These are phyloP conservation scores for Sitta carolinensis DNA, from an alignment of 2,797 vertebrate genomes.

Conservation along the genomic window DNA sequence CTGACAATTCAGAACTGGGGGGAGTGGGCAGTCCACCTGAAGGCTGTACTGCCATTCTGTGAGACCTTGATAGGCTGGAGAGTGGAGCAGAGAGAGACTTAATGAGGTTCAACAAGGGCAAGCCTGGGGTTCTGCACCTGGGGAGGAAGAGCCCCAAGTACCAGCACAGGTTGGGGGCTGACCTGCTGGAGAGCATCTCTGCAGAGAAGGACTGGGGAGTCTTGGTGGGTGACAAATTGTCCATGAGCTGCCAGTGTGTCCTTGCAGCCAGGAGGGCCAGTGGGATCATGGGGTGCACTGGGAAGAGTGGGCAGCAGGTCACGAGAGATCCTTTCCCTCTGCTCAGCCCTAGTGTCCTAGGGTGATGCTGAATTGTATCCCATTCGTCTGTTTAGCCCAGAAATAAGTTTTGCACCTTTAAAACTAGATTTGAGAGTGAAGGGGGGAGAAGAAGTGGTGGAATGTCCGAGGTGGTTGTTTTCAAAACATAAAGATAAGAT, in stretches of 20 bases:
- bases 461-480: no score
- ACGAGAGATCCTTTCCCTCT: neutral
- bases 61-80: neutral
- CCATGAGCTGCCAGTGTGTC: neutral
- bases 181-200: neutral
- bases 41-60: neutral
- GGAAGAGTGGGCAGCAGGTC: neutral
- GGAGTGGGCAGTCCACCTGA: neutral
- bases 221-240: neutral
- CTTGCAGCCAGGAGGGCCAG: neutral
- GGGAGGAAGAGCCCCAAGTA: neutral
- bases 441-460: no score
- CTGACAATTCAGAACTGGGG: neutral
- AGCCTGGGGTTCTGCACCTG: neutral
- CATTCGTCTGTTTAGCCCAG: no score
- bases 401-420: no score
- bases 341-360: no score
- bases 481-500: no score
- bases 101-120: neutral
- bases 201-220: neutral
- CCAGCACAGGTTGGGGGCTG: neutral
- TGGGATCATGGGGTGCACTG: neutral
- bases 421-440: no score
- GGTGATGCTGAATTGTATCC: no score
- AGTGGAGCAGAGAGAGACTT: neutral